Conservation (phyloP, 2,113 vertebrate species). For the Malurus melanocephalus region DNA sequence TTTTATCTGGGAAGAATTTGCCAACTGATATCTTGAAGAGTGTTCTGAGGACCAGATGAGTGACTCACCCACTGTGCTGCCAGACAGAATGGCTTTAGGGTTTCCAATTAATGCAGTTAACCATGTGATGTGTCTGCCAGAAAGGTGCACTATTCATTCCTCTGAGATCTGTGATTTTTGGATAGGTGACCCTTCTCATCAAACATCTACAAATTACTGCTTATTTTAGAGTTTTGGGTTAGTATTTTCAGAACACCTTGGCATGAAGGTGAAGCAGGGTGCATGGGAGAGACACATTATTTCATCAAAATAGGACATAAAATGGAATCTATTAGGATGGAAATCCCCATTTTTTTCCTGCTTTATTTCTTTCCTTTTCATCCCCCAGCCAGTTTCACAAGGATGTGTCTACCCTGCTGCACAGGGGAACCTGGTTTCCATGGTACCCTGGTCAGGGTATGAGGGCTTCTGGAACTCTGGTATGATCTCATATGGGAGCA, state of each 20-base stretch:
- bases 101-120: neutral
- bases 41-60: neutral
- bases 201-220: neutral
- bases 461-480: neutral
- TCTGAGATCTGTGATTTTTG: neutral
- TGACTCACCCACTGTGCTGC: neutral
- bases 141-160: neutral
- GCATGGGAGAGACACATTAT: neutral
- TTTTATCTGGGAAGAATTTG: neutral
- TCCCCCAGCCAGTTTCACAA: neutral
- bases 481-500: neutral
- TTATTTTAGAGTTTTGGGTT: neutral
- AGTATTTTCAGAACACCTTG: neutral
- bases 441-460: neutral
- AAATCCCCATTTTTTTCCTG: neutral
- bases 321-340: neutral
- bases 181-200: neutral
- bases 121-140: neutral
- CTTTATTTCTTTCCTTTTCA: neutral
- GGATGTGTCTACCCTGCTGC: neutral
- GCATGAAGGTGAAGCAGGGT: neutral
- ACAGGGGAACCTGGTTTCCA: fast-evolving
- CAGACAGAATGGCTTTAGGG: neutral
- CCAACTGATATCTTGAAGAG: neutral
- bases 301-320: neutral